These are phyloP conservation scores for Cassiopea xamachana DNA, from an alignment of 30 jellyfish, hydroid and myxozoan species.

Conservation along the genomic window DNA sequence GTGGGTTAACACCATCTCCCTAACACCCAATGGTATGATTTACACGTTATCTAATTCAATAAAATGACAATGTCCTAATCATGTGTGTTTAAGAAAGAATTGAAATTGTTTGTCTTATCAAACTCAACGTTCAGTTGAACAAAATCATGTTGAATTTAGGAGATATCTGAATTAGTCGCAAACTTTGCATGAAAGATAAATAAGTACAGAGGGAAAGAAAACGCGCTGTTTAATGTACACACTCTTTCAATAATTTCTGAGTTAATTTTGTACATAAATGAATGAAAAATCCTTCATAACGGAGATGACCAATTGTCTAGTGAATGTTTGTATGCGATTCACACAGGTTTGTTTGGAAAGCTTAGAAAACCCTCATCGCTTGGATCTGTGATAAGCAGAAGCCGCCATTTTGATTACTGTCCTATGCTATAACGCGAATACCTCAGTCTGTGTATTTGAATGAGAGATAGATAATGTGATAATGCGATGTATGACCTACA, in stretches of 20 bases:
- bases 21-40: constrained; percentile 54
- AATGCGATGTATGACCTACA: constrained; percentile 12
- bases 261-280: constrained; percentile 61
- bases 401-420: constrained; percentile 1
- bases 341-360: background rate
- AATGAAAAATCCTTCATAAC: constrained; percentile 21
- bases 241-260: background rate
- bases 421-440: background rate
- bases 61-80: constrained; percentile 12
- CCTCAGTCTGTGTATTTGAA: background rate
- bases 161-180: constrained; percentile 23
- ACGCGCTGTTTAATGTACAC: constrained; percentile 18
- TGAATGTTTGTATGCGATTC: background rate
- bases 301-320: constrained; percentile 26
- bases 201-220: constrained; percentile 65
- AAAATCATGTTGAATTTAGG: constrained; percentile 12
- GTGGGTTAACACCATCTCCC: constrained; percentile 47
- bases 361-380: background rate
- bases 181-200: constrained; percentile 23
- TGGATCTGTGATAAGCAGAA: background rate
- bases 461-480: constrained; percentile 16
- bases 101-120: constrained; percentile 48
- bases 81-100: constrained; percentile 31
- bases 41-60: constrained; percentile 41
- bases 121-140: background rate